phyloP scores from a whole-genome alignment of 2,113 vertebrate genomes.

The Lipotes vexillifer region DNA sequence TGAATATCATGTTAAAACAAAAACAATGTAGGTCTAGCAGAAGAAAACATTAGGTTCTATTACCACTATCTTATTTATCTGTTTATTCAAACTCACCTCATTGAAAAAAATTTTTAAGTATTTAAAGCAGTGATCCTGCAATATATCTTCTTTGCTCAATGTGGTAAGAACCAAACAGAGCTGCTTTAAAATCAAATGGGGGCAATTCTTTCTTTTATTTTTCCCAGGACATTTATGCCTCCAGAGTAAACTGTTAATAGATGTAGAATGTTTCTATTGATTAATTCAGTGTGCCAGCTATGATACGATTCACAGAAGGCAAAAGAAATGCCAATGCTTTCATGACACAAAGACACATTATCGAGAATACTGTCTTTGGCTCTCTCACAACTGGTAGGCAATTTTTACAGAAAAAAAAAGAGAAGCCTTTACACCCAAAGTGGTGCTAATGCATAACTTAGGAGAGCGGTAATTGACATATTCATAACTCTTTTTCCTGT shows the following conservation, averaged over 20 bases:
- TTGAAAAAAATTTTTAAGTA: not conserved
- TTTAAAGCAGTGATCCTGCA: not conserved
- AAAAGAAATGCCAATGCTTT: constrained; percentile 16
- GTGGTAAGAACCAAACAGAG: not conserved
- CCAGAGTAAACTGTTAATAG: constrained; percentile 27
- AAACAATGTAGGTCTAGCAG: not conserved
- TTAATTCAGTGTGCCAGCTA: constrained; percentile 19
- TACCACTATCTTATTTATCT: not conserved
- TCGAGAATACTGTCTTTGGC: not conserved
- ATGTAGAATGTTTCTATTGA: constrained; percentile 23
- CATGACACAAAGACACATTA: not conserved
- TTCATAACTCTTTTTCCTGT: not conserved
- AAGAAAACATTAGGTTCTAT: not conserved
- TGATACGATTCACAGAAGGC: not conserved
- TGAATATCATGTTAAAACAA: not conserved
- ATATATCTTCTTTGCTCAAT: not conserved
- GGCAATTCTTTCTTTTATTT: not conserved
- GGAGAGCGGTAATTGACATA: not conserved
- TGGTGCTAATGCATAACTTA: not conserved
- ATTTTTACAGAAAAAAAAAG: not conserved
- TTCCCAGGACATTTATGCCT: not conserved
- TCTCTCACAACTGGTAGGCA: not conserved
- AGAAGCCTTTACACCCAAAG: not conserved
- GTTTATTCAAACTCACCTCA: not conserved
- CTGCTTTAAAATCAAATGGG: not conserved